A percentile compares a stretch with the other conserved stretches of the same genome.
Conservation (phyloP, 2,888 invertebrate genomes). For the Dendrolimus pini region DNA sequence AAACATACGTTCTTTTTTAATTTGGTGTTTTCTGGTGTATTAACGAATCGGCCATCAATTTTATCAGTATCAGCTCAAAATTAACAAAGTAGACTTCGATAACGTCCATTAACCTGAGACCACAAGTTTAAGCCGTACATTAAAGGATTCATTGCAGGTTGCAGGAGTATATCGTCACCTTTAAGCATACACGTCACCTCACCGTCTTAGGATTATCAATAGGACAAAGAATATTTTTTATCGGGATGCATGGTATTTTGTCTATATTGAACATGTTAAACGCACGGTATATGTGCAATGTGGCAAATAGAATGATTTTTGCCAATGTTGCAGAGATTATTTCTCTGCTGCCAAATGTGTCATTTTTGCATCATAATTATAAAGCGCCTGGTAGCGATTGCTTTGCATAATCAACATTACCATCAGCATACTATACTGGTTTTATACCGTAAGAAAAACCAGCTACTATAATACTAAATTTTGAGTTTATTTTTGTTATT, state of each 20-base stretch:
- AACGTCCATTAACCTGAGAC: conserved; percentile 72
- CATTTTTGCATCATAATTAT: conserved; percentile 8
- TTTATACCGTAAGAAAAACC: not conserved
- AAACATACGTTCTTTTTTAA: conserved; percentile 26
- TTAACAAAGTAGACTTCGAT: conserved; percentile 67
- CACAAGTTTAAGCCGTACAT: conserved; percentile 65
- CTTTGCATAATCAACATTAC: conserved; percentile 9
- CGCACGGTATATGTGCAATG: conserved; percentile 52
- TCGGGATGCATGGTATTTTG: conserved; percentile 36
- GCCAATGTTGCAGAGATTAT: not conserved
- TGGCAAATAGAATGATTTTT: conserved; percentile 10
- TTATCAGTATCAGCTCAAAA: conserved; percentile 52
- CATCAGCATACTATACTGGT: not conserved
- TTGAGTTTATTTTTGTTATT: too few relatives aligned
- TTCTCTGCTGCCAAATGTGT: not conserved
- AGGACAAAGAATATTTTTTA: conserved; percentile 11
- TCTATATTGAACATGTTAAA: conserved; percentile 26
- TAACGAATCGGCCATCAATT: conserved; percentile 58
- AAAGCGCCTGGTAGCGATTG: not conserved
- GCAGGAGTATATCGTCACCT: conserved; percentile 48
- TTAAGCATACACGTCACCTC: conserved; percentile 18
- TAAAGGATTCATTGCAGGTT: conserved; percentile 61
- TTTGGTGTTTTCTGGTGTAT: conserved; percentile 64
- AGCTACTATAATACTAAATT: not conserved
- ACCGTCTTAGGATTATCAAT: conserved; percentile 14